A percentile compares a stretch with the other conserved stretches of the same genome.
These are phyloP conservation scores for Epizoanthus ramosus DNA, from an alignment of 92 coral and sea anemone species.

Conservation along the genomic window DNA sequence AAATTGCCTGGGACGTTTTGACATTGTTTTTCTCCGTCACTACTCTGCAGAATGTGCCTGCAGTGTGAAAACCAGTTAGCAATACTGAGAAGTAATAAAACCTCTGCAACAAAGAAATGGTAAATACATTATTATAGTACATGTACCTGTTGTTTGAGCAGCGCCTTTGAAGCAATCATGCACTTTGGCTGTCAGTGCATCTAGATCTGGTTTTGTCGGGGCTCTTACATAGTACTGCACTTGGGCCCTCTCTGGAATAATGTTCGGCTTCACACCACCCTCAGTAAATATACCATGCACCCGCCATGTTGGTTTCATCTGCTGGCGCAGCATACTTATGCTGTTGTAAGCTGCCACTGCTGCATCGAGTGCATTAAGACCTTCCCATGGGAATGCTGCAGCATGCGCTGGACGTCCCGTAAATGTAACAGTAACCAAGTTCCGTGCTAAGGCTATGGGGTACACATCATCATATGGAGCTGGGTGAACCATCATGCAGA, in stretches of 20 bases:
- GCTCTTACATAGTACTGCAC: constrained; percentile 64
- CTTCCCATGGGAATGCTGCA: constrained; percentile 89
- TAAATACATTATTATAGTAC: no score
- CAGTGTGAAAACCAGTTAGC: no score
- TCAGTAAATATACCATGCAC: constrained; percentile 69
- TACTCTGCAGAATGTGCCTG: no score
- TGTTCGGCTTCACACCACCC: constrained; percentile 50
- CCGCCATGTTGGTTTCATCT: constrained; percentile 90
- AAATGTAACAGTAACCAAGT: constrained; percentile 51
- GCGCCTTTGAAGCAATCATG: constrained; percentile 75
- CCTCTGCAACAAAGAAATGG: no score
- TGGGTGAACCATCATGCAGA: constrained; percentile 91
- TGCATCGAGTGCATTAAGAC: constrained; percentile 88
- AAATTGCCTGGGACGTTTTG: no score
- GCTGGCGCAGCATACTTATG: constrained; percentile 76
- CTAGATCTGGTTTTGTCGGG: constrained; percentile 54
- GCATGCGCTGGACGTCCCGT: constrained; percentile 88
- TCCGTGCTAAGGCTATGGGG: constrained; percentile 45
- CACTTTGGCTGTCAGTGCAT: constrained; percentile 52
- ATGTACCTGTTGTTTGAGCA: constrained; percentile 62
- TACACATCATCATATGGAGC: constrained; percentile 52
- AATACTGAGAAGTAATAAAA: no score
- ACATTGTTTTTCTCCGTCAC: no score
- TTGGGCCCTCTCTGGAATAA: constrained; percentile 65
- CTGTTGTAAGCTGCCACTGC: constrained; percentile 76